Percentiles rank a stretch among this genome's conserved stretches.
Conservation (phyloP, 1,140 invertebrate genomes). For the Eueides isabella region DNA sequence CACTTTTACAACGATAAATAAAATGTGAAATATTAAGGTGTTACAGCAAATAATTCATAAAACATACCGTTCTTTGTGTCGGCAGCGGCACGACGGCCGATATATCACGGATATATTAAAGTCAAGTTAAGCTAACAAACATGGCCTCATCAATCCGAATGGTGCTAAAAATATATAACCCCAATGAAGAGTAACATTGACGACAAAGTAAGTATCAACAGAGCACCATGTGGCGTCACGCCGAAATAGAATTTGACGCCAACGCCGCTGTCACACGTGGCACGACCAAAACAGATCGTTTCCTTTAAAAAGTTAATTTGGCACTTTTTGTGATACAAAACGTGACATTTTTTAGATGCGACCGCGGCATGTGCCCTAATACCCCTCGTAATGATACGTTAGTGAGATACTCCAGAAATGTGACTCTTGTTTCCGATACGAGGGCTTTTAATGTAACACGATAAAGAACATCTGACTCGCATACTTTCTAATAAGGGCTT, state of each 20-base stretch:
- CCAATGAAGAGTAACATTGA: slow-evolving; percentile 71
- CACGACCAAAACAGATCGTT: slow-evolving; percentile 76
- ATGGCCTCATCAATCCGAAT: slow-evolving; percentile 66
- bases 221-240: slow-evolving; percentile 64
- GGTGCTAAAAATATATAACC: slow-evolving; percentile 67
- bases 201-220: slow-evolving; percentile 77
- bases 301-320: slow-evolving; percentile 81
- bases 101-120: slow-evolving; percentile 75
- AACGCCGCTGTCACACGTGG: slow-evolving; percentile 72
- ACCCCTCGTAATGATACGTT: slow-evolving; percentile 64
- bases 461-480: slow-evolving; percentile 21
- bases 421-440: slow-evolving; percentile 70
- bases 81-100: slow-evolving; percentile 58
- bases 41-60: slow-evolving; percentile 60
- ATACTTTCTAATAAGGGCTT: slow-evolving; percentile 1
- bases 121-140: slow-evolving; percentile 68
- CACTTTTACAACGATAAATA: slow-evolving; percentile 46
- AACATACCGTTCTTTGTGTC: slow-evolving; percentile 59
- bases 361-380: slow-evolving; percentile 63
- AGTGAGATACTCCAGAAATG: slow-evolving; percentile 69
- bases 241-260: slow-evolving; percentile 72
- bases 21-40: slow-evolving; percentile 51
- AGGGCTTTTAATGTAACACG: slow-evolving; percentile 44
- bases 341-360: slow-evolving; percentile 68
- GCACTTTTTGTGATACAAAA: slow-evolving; percentile 74